A percentile compares a stretch with the other conserved stretches of the same genome.
These are phyloP conservation scores for Chirona hameri DNA, from an alignment of 2,888 invertebrate species.

Conservation along the genomic window DNA sequence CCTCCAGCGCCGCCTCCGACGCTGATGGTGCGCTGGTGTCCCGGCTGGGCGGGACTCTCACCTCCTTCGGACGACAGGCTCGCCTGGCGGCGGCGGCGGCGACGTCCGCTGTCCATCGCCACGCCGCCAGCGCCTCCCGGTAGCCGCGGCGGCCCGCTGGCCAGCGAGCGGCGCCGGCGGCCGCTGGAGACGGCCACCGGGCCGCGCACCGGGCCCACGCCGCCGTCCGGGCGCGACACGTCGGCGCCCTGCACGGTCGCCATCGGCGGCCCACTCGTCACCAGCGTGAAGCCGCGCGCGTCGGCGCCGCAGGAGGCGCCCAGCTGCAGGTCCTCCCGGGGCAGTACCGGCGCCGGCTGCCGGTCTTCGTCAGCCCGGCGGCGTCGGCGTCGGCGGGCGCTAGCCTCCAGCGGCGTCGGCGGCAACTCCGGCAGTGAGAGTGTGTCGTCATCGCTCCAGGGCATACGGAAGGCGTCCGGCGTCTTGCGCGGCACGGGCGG, in stretches of 20 bases:
- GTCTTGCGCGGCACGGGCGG: slow-evolving; percentile 3
- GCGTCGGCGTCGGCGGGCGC: not conserved
- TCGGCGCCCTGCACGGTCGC: slow-evolving; percentile 1
- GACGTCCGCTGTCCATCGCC: too few species aligned
- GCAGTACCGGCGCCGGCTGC: not conserved
- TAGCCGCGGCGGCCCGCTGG: not conserved
- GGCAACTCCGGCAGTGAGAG: not conserved
- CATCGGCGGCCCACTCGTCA: not conserved
- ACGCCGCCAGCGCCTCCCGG: not conserved
- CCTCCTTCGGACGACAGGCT: not conserved
- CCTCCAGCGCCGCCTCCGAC: not conserved
- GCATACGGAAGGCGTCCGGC: not conserved
- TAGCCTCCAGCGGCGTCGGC: not conserved
- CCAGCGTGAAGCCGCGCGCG: not conserved
- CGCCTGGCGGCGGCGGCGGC: not conserved
- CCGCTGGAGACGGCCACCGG: not conserved
- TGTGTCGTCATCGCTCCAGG: not conserved
- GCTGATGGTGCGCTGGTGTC: not conserved
- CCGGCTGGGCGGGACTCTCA: not conserved
- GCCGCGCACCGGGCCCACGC: not conserved
- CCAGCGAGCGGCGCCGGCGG: not conserved
- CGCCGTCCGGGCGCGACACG: not conserved
- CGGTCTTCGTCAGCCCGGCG: not conserved
- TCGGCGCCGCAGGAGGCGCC: not conserved
- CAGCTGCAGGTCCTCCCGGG: not conserved